Evolutionary conservation across 1,140 invertebrate genomes (phyloP).

Genomic region (Aethina tumida): DNA sequence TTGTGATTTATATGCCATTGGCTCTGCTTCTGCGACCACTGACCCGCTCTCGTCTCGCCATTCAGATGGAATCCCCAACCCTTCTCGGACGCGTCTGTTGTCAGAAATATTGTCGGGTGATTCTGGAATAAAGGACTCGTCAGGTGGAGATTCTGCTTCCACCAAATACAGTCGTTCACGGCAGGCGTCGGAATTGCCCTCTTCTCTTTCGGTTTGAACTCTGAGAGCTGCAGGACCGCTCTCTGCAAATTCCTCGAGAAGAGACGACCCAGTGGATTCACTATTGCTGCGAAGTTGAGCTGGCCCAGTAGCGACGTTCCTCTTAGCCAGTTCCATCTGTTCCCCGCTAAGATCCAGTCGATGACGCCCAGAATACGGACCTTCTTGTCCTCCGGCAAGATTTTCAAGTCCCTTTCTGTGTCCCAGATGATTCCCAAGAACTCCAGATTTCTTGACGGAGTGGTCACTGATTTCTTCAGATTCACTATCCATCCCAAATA

Average conservation of each 20-base stretch:
- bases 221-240: constrained; percentile 8
- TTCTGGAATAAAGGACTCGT: constrained; percentile 16
- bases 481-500: constrained; percentile 5
- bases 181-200: constrained; percentile 6
- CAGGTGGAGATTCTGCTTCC: constrained; percentile 11
- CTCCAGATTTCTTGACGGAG: background rate
- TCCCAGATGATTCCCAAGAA: constrained; percentile 5
- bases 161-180: constrained; percentile 18
- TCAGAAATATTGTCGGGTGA: constrained; percentile 20
- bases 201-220: constrained; percentile 1
- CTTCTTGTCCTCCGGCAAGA: background rate
- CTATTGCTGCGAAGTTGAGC: constrained; percentile 41
- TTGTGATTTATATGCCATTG: constrained; percentile 27
- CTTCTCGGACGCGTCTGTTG: constrained; percentile 28
- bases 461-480: constrained; percentile 2
- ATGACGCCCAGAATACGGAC: background rate
- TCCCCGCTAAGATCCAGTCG: background rate
- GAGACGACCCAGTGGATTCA: constrained; percentile 40
- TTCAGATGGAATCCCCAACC: constrained; percentile 27
- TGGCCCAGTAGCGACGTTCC: constrained; percentile 9
- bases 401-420: background rate
- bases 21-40: constrained; percentile 19
- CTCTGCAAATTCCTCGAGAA: constrained; percentile 19
- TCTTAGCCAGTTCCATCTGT: background rate
- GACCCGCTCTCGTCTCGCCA: constrained; percentile 12